Evolutionary conservation across 2,888 invertebrate genomes (phyloP).

Genomic region (Suillia variegata): DNA sequence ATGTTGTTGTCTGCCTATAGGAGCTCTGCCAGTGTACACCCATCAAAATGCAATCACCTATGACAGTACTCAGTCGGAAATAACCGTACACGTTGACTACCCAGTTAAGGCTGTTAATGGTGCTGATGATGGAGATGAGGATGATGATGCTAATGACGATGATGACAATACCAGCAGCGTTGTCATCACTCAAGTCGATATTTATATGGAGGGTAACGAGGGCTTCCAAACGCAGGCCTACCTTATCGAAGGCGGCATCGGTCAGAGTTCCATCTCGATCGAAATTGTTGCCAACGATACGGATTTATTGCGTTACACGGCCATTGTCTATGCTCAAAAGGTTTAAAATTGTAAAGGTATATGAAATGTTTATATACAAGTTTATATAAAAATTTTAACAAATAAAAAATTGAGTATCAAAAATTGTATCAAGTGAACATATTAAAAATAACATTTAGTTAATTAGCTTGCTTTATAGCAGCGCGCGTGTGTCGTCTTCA

Average conservation of each 20-base stretch:
- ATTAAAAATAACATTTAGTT: background rate
- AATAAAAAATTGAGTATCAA: background rate
- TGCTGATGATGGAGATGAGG: background rate
- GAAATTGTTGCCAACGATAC: constrained; percentile 28
- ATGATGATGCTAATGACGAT: background rate
- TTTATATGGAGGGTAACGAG: constrained; percentile 24
- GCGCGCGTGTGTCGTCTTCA: too few relatives aligned
- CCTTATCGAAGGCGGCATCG: constrained; percentile 33
- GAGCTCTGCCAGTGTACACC: constrained; percentile 23
- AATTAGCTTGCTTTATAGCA: too few relatives aligned
- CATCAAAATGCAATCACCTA: constrained; percentile 15
- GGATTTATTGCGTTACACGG: constrained; percentile 31
- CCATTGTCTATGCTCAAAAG: constrained; percentile 29
- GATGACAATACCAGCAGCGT: background rate
- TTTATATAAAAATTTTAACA: too few relatives aligned
- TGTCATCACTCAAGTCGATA: constrained; percentile 31
- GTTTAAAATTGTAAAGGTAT: too few relatives aligned
- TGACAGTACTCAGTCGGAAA: constrained; percentile 22
- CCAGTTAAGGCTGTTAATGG: background rate
- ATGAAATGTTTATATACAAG: too few relatives aligned
- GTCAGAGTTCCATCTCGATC: constrained; percentile 29
- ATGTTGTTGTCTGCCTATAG: constrained; percentile 14
- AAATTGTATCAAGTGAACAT: background rate
- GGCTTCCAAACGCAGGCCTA: constrained; percentile 27
- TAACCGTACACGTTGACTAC: constrained; percentile 22